Conservation (phyloP, 2,113 vertebrate species). For the Hippocampus abdominalis region DNA sequence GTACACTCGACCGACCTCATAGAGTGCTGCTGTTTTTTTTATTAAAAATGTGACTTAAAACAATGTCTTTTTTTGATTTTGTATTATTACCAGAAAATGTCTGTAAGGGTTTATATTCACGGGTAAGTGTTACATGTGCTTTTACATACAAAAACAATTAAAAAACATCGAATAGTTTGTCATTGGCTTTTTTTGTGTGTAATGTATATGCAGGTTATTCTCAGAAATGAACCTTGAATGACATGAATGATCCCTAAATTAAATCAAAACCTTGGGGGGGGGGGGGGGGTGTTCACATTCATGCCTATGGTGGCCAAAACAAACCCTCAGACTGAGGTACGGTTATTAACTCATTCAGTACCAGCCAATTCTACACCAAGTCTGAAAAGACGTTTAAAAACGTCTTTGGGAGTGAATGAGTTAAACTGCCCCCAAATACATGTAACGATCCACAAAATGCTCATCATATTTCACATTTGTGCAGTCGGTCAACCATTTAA, state of each 20-base stretch:
- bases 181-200: not conserved
- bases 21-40: conserved; percentile 9
- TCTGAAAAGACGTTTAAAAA: too few species aligned
- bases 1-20: not conserved
- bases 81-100: conserved; percentile 36
- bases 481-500: not conserved
- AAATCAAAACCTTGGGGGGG: too few species aligned
- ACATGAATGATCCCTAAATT: too few species aligned
- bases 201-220: not conserved
- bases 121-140: conserved; percentile 6
- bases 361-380: too few species aligned
- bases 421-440: too few species aligned
- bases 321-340: too few species aligned
- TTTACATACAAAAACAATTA: not conserved
- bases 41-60: conserved; percentile 35
- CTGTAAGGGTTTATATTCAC: conserved; percentile 39
- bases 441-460: not conserved
- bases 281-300: too few species aligned
- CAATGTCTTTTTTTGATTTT: conserved; percentile 53
- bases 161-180: not conserved
- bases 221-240: too few species aligned
- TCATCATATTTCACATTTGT: not conserved
- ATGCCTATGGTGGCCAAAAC: too few species aligned
- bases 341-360: too few species aligned
- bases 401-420: too few species aligned